These are phyloP conservation scores for Sylvia borin DNA, from an alignment of 2,797 vertebrate species.

Conservation along the genomic window DNA sequence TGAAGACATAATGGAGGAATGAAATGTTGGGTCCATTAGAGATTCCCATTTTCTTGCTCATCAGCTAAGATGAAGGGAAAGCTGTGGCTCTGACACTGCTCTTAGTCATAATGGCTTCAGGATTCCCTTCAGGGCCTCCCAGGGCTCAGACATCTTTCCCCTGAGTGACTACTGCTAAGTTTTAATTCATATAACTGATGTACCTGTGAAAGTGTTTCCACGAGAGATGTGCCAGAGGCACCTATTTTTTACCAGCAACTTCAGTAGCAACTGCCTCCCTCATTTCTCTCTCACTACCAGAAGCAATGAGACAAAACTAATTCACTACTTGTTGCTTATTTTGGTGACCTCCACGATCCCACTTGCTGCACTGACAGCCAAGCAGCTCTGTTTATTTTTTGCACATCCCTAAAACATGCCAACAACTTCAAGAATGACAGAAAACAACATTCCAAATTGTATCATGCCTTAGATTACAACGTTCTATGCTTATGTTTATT, in stretches of 20 bases:
- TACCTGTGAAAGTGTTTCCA: not conserved
- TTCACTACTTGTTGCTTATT: not conserved
- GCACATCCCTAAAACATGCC: conserved; percentile 15
- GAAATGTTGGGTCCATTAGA: not conserved
- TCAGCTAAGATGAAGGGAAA: not conserved
- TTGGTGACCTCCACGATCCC: not conserved
- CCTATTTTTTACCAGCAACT: not conserved
- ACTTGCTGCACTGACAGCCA: not conserved
- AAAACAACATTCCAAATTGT: conserved; percentile 54
- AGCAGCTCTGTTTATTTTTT: conserved; percentile 34
- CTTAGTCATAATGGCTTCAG: conserved; percentile 36
- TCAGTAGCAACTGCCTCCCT: not conserved
- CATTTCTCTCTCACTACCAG: not conserved
- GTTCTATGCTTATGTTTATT: conserved; percentile 25
- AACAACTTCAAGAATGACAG: conserved; percentile 53
- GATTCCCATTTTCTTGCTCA: conserved; percentile 43
- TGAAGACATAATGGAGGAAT: conserved; percentile 1
- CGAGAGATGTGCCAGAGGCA: not conserved
- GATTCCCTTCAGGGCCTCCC: conserved; percentile 16
- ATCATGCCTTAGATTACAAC: conserved; percentile 50
- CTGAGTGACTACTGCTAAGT: not conserved
- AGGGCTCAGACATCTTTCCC: not conserved
- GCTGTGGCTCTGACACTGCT: conserved; percentile 10
- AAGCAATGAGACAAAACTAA: not conserved
- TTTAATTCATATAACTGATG: not conserved